Base-by-base conservation (phyloP, 2,888 invertebrate genomes). In the Lepidochrysops patricia region DNA sequence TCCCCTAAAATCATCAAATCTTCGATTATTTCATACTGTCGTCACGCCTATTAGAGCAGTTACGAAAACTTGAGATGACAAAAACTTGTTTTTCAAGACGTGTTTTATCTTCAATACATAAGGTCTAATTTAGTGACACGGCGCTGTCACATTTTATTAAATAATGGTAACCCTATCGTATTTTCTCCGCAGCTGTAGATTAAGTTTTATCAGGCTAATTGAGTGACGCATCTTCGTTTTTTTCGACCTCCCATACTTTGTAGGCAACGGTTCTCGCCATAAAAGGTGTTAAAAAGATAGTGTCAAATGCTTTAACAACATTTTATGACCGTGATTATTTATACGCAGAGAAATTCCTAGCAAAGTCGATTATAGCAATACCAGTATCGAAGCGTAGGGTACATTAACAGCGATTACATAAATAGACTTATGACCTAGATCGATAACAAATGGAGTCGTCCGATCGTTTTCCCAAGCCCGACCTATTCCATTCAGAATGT, bases 401-500 rank as follows among this genome's bases (percentile, higher is more conserved):
- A 43, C 37, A 6, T 43, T 12, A 43, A 43, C 29, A 29, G 7
- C 19, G 7, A n/a, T n/a, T n/a, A n/a, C n/a, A n/a, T n/a, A n/a
- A 29, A 52, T 19, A 54, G 19, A 12, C 54, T 23, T 54, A 80
- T 84, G 85, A 83, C 82, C 85, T 73, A 84, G 79, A 82, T 75
- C 81, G 80, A 80, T 83, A 84, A 82, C 80, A 75, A 80, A 76
- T 73, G 71, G 70, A 29, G 72, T 68, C 68, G 65, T 70, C 64
- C 64, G 76, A 86, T 86, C 85, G 87, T 87, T 87, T 86, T 86
- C 86, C 86, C 85, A 89, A 84, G 78, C 71, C 66, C 67, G 63
- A 68, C 63, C 79, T 73, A 79, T 83, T 83, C 86, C 85, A 88
- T 88, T 88, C 84, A 86, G 85, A 88, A 86, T 86, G 87, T 84